Conservation (phyloP, 2,797 vertebrate genomes). For the Protonibea diacanthus region DNA sequence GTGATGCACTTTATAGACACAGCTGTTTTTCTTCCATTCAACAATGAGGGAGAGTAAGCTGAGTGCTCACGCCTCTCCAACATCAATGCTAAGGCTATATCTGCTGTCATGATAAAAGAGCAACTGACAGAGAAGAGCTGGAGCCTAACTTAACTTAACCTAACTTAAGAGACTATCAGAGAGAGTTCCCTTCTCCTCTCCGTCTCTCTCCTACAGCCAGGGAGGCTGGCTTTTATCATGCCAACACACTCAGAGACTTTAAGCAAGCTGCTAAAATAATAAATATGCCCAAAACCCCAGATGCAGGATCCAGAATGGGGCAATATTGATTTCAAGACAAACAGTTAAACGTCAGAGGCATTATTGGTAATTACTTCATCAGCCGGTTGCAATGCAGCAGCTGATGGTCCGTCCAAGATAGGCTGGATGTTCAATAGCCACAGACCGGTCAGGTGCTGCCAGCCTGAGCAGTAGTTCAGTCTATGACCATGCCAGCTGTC, state of each 20-base stretch:
- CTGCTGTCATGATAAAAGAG: conserved; percentile 25
- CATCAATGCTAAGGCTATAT: conserved; percentile 22
- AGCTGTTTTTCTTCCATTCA: conserved; percentile 16
- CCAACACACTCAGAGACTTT: conserved; percentile 89
- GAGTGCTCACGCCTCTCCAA: conserved; percentile 1
- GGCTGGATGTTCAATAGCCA: conserved; percentile 17
- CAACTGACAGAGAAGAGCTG: conserved; percentile 15
- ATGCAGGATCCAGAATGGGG: conserved; percentile 80
- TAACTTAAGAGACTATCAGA: conserved; percentile 84
- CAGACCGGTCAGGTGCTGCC: conserved; percentile 9
- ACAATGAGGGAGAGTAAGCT: background rate
- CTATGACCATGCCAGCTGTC: conserved; percentile 35
- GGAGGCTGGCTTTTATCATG: conserved; percentile 89
- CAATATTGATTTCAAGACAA: conserved; percentile 90
- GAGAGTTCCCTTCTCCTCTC: conserved; percentile 78
- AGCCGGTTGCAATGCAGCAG: conserved; percentile 69
- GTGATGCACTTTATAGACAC: conserved; percentile 7
- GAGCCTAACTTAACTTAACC: conserved; percentile 84
- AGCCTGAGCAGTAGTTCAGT: conserved; percentile 25
- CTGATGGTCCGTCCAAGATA: background rate
- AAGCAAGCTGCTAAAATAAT: conserved; percentile 91
- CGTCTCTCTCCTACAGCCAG: conserved; percentile 71
- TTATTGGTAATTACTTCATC: conserved; percentile 90
- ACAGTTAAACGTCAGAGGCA: conserved; percentile 88
- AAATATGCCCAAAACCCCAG: conserved; percentile 89